These are phyloP conservation scores for Esox niger DNA, from an alignment of 2,113 vertebrate species.

Conservation along the genomic window DNA sequence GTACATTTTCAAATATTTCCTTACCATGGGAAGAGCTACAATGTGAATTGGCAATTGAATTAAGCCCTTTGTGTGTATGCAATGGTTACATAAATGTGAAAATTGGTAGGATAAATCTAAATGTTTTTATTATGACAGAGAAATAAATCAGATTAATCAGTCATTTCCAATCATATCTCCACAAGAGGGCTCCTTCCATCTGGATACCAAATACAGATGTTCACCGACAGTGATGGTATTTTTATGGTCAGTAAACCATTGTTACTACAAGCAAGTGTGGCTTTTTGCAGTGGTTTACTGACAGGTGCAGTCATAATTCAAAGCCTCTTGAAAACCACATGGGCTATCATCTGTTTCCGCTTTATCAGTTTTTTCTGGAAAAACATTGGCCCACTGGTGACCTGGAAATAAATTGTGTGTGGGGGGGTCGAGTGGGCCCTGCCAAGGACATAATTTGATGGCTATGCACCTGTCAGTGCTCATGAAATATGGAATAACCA, in stretches of 20 bases:
- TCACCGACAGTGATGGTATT: slow-evolving; percentile 45
- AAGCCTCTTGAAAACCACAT: slow-evolving; percentile 24
- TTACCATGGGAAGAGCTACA: no score
- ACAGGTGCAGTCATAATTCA: slow-evolving; percentile 57
- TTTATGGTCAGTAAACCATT: slow-evolving; percentile 40
- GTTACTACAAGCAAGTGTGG: slow-evolving; percentile 25
- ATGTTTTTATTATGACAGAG: slow-evolving; percentile 23
- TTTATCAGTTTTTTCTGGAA: slow-evolving; percentile 57
- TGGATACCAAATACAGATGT: slow-evolving; percentile 13
- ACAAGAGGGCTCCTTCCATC: slow-evolving; percentile 27
- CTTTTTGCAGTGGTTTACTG: slow-evolving; percentile 50
- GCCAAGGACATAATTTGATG: slow-evolving; percentile 71
- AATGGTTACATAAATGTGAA: slow-evolving; percentile 42
- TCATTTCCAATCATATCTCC: slow-evolving; percentile 15
- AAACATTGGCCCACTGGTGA: slow-evolving; percentile 51
- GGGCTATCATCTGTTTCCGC: slow-evolving; percentile 54
- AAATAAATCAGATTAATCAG: slow-evolving; percentile 35
- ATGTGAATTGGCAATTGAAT: no score
- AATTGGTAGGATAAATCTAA: slow-evolving; percentile 44
- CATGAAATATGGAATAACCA: slow-evolving; percentile 62
- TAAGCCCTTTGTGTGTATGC: no score
- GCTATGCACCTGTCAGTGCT: slow-evolving; percentile 63
- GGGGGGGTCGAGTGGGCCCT: slow-evolving; percentile 50
- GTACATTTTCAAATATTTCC: no score
- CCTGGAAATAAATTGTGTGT: slow-evolving; percentile 62